Evolutionary conservation across 2,113 vertebrate genomes (phyloP).

Genomic region (Campylomormyrus tamandua): DNA sequence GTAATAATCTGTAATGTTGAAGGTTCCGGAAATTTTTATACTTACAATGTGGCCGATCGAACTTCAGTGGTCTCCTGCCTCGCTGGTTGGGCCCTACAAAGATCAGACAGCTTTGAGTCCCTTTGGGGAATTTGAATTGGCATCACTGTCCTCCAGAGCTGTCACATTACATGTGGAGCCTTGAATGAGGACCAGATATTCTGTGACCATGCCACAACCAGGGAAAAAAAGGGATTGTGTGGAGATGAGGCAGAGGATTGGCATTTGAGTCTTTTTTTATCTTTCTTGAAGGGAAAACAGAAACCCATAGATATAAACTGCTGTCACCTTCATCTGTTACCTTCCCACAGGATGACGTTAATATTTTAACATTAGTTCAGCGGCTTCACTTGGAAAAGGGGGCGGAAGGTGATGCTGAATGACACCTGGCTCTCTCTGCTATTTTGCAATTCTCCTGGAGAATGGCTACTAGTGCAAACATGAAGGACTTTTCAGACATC

Average conservation of each 20-base stretch:
- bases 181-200: background rate
- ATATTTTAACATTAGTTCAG: background rate
- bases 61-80: background rate
- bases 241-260: background rate
- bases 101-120: background rate
- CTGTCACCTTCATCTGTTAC: background rate
- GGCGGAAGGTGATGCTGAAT: background rate
- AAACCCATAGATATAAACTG: background rate
- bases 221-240: background rate
- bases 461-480: slow-evolving; percentile 57
- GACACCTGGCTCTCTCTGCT: slow-evolving; percentile 56
- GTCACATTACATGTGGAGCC: background rate
- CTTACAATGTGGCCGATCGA: background rate
- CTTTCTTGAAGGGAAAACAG: background rate
- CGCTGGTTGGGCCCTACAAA: background rate
- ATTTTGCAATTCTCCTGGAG: slow-evolving; percentile 68
- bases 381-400: background rate
- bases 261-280: background rate
- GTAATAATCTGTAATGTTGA: background rate
- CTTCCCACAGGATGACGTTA: background rate
- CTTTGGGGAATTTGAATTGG: background rate
- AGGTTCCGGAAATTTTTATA: background rate
- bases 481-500: slow-evolving; percentile 68
- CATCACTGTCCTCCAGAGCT: background rate
- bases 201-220: background rate